Conservation (phyloP, 2,113 vertebrate species). For the Mesoclemmys tuberculata region DNA sequence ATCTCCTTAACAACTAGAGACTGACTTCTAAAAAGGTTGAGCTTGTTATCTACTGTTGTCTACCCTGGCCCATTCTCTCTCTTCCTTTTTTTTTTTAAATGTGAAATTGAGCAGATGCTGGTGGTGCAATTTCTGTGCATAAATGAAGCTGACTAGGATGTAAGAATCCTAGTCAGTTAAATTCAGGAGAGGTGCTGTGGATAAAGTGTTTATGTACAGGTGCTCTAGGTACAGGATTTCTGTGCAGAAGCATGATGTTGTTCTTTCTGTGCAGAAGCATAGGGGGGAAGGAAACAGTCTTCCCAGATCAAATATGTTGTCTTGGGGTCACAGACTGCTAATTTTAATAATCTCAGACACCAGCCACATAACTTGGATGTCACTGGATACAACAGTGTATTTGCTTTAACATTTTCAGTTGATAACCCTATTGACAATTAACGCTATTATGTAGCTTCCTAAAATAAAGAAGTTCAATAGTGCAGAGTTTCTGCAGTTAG, state of each 20-base stretch:
- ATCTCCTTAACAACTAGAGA: not conserved
- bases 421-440: too few species aligned
- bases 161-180: not conserved
- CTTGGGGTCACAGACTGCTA: too few species aligned
- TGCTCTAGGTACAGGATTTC: rapidly evolving
- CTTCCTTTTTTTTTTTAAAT: rapidly evolving
- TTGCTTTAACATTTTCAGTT: too few species aligned
- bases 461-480: too few species aligned
- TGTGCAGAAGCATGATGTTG: not conserved
- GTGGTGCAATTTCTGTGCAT: not conserved
- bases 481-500: too few species aligned
- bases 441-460: too few species aligned
- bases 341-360: not conserved
- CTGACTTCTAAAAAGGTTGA: not conserved
- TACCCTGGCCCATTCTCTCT: not conserved
- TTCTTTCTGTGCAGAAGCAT: not conserved
- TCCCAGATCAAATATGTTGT: not conserved
- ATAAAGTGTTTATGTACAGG: not conserved
- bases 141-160: not conserved
- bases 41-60: not conserved
- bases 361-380: too few species aligned
- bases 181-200: rapidly evolving
- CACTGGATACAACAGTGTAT: too few species aligned
- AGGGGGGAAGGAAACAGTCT: not conserved
- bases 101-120: not conserved